Base-by-base conservation (phyloP, 2,888 invertebrate species). In the Gasteruption jaculator region DNA sequence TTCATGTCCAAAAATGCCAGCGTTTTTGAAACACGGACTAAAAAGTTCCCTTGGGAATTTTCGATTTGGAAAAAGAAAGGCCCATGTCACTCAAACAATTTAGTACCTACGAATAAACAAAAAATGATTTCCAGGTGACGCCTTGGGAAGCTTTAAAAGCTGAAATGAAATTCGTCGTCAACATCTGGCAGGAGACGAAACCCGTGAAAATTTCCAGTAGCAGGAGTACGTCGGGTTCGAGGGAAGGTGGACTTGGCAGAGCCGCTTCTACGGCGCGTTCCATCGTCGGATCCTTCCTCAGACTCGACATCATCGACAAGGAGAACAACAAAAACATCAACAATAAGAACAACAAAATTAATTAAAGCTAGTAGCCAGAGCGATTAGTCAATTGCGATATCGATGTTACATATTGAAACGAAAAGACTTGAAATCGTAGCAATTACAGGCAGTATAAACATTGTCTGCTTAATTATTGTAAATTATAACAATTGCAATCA, bases 181-280 rank as follows among this genome's bases (percentile, higher is more conserved):
- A 83, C 63, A 80, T 88, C 57, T 81, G 82, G 77, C 79, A 81
- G 50, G 79, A 81, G 14, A 82, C 83, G 34, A 90, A 89, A 56
- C 84, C 84, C 2, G 85, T 85, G 4, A 67, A 63, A 56, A 60
- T 64, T 3, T 42, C 60, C 25, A 58, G 51, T 33, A 57, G 54
- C 22, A 39, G 47, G 27, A 44, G 49, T 21, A 54, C 47, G 16
- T 58, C 45, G 7, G 27, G 32, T 12, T 32, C 55, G 32, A 46
- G 47, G 20, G 61, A 54, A 12, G 54, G 53, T 32, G 53, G 55
- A n/a, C 49, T 60, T 15, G 58, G 52, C 2, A 49, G 65, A 31
- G 59, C 56, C 5, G 53, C 58, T 1, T 64, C 67, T 1, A 54
- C 56, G 2, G 60, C 60, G 10, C 58, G 61, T 21, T 67, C 67